These are phyloP conservation scores for Tenualosa ilisha DNA, from an alignment of 2,797 vertebrate genomes.

Conservation along the genomic window DNA sequence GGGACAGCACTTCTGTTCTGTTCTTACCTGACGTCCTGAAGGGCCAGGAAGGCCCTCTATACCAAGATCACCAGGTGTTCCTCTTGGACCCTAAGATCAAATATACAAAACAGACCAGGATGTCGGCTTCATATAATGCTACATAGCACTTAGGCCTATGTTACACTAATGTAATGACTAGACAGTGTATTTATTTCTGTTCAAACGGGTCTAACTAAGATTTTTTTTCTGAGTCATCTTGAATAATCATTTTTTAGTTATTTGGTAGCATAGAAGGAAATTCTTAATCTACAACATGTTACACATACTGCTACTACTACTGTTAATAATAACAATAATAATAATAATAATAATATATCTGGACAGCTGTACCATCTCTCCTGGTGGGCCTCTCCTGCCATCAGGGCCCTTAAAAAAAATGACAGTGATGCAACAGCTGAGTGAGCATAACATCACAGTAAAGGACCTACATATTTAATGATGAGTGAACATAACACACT, in stretches of 20 bases:
- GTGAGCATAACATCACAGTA: neutral
- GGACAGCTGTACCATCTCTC: neutral
- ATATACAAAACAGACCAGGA: neutral
- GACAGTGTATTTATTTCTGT: too few relatives aligned
- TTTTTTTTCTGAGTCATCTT: too few relatives aligned
- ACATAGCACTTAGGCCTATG: neutral
- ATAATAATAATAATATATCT: neutral
- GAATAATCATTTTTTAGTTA: neutral
- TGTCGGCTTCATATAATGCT: neutral
- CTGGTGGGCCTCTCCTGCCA: constrained; percentile 2
- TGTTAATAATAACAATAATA: neutral
- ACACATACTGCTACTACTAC: neutral
- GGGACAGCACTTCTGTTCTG: neutral
- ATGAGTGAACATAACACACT: neutral
- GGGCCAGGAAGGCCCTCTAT: constrained; percentile 68
- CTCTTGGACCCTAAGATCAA: constrained; percentile 70
- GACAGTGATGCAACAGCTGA: neutral
- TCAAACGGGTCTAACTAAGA: neutral
- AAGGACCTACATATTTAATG: neutral
- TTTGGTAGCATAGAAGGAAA: too few relatives aligned
- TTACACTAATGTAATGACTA: neutral
- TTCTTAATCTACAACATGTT: too few relatives aligned
- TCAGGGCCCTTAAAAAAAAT: neutral
- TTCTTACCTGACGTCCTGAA: constrained; percentile 75
- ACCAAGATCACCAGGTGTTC: constrained; percentile 69